Evolutionary conservation across 2,888 invertebrate species (phyloP), one percentile per base, ranked within the genome.

Genomic region (Cryptocephalus moraei): DNA sequence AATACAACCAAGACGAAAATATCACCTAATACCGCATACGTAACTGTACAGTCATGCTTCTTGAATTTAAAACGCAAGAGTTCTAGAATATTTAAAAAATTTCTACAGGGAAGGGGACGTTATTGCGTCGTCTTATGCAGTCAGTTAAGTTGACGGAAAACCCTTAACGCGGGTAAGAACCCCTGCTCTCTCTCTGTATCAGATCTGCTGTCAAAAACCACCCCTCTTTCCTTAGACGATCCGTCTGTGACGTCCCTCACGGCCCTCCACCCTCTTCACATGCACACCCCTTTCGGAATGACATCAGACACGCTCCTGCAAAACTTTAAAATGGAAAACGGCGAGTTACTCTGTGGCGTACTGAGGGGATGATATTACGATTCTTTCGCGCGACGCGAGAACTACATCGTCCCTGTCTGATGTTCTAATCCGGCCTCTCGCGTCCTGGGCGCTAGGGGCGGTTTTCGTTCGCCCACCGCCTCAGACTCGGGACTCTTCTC

Each of bases 251-350:
- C 45, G 45, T 47, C 48, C 51, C 49, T 49, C 32, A 33, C 43
- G 51, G 49, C 22, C 31, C 36, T 42, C 36, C 34, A 13, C 39
- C 39, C 40, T 39, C 40, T 39, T 32, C 39, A 39, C 11, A n/a
- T 40, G 11, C 46, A 45, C 43, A 46, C 51, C 49, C 48, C 41
- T 32, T 41, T 44, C 40, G 43, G 38, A 44, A 44, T 33, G 43
- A 48, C 51, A 49, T 56, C 56, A 50, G 56, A 53, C 55, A 53
- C 53, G 53, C 52, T 52, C 45, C 51, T 43, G 32, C 40, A 53
- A 48, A 51, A 56, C 49, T 56, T 55, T 57, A 56, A 56, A 56
- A 54, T 56, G 44, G 57, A 50, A 53, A 56, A 53, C 51, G 44
- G 40, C 33, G 44, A 43, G 46, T 40, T 41, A 43, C 46, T 22